Evolutionary conservation across 2,797 vertebrate genomes (phyloP), one percentile per base, ranked within the genome.

Genomic region (Tragopan temminckii): DNA sequence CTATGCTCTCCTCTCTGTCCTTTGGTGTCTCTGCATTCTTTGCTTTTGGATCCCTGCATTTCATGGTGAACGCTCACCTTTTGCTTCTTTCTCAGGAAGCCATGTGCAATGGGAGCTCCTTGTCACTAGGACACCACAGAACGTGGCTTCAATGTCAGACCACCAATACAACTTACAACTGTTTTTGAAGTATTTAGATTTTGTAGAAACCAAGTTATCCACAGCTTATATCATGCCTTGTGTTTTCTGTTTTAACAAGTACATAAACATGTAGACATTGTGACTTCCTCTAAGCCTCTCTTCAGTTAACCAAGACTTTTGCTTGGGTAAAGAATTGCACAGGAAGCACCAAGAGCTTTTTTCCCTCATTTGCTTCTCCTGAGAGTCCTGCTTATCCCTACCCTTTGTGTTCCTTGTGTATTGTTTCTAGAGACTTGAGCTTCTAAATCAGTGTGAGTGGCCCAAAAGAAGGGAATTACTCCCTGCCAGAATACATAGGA

Each of bases 391-490:
- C 71, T 93, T 93, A 78, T 90, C 96, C 90, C 92, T 90, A 77
- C 33, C 62, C 79, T 96, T 95, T 92, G 79, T 96, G 85, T 78
- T 93, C 92, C 88, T 85, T 91, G 53, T 94, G 61, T 63, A 92
- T 93, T 97, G 93, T 96, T 97, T 97, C 75, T 85, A 89, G 80
- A 91, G 64, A 87, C 72, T 82, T 88, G 70, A 89, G 48, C 57
- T 83, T 74, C 86, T 80, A 96, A 94, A 88, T 69, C 77, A 89
- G 70, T 66, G 67, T 11, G 43, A 78, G 46, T 59, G 75, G 58
- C n/a, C 52, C 74, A 93, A 77, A 31, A 84, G 63, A 91, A 83
- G 53, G 71, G 66, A 86, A 82, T 70, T 29, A 42, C 76, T 43
- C 29, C 13, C 70, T 71, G 72, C 24, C 40, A 75, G 70, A 80